These are phyloP conservation scores for Morinoia aosen DNA, from an alignment of 2,888 invertebrate genomes.

Conservation along the genomic window DNA sequence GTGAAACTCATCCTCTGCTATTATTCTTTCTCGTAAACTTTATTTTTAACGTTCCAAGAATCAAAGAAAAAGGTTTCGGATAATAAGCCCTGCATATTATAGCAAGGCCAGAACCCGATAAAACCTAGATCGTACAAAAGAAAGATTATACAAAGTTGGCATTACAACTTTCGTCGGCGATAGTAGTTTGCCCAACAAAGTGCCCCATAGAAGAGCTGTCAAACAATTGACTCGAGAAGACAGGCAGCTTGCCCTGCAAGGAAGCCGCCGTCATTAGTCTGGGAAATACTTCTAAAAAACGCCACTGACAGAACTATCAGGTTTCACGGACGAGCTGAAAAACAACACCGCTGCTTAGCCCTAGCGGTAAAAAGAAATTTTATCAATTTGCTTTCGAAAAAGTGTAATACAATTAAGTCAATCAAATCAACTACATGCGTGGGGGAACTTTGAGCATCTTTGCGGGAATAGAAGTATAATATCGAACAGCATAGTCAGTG, in stretches of 20 bases:
- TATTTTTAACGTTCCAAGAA: not conserved
- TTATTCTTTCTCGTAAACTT: not conserved
- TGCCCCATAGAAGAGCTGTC: not conserved
- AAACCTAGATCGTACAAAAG: not conserved
- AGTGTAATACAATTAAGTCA: no score
- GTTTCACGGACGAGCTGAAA: not conserved
- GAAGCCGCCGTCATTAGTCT: not conserved
- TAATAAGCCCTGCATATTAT: not conserved
- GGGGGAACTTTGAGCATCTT: no score
- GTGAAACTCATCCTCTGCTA: not conserved
- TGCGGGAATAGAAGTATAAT: no score
- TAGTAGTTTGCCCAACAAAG: not conserved
- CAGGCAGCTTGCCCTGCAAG: not conserved
- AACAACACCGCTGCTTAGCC: not conserved
- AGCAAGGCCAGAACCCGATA: not conserved
- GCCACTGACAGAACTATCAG: not conserved
- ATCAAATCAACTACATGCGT: no score
- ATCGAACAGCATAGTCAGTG: no score
- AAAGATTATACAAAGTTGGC: no score
- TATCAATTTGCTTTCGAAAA: no score
- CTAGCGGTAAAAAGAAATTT: no score
- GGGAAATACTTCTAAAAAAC: not conserved
- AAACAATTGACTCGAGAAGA: not conserved
- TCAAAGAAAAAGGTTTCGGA: not conserved
- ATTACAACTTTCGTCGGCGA: no score